A percentile compares a stretch with the other conserved stretches of the same genome.
phyloP scores from a whole-genome alignment of 1,140 invertebrate genomes.

The Pentalonia nigronervosa region DNA sequence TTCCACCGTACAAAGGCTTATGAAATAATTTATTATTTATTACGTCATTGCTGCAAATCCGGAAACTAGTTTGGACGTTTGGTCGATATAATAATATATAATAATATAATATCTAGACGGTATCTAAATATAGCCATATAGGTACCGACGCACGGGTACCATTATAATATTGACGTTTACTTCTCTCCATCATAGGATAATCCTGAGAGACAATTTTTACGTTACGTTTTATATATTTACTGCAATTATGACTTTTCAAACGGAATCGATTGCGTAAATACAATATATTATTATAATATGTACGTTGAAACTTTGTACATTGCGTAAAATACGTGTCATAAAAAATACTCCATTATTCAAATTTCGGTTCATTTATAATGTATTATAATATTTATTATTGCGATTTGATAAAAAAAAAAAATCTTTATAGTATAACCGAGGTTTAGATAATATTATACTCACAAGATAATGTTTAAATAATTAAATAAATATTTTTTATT shows the following conservation, averaged over 20 bases:
- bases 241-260: not conserved
- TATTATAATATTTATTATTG: not conserved
- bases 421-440: not conserved
- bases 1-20: not conserved
- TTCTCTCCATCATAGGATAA: not conserved
- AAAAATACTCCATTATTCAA: slow-evolving; percentile 27
- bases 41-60: slow-evolving; percentile 13
- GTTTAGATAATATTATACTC: not conserved
- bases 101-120: not conserved
- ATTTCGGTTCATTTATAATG: not conserved
- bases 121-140: not conserved
- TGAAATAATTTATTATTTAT: not conserved
- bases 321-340: not conserved
- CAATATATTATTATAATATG: not conserved
- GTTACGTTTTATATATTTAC: not conserved
- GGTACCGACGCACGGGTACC: not conserved
- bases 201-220: not conserved
- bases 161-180: not conserved
- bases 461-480: not conserved
- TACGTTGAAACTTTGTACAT: not conserved
- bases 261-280: not conserved
- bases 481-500: slow-evolving; percentile 12
- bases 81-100: not conserved
- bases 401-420: not conserved
- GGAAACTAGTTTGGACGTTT: not conserved